Evolutionary conservation across 2,797 vertebrate genomes (phyloP).

Genomic region (Octomys mimax): DNA sequence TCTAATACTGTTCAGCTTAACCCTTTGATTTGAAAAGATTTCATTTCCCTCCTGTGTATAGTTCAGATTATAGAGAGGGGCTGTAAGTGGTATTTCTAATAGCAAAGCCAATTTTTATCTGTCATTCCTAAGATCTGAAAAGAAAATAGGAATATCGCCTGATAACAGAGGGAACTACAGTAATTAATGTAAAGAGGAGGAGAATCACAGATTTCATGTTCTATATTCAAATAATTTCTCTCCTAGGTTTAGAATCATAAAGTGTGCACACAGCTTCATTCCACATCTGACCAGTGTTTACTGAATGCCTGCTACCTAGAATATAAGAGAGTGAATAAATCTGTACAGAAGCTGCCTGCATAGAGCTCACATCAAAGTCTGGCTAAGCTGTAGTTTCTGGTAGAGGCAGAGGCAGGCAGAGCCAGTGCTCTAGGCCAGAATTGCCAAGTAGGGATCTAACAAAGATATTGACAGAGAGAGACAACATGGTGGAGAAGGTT

Average conservation of each 20-base stretch:
- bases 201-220: slow-evolving; percentile 23
- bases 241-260: not conserved
- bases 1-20: not conserved
- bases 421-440: too few species aligned
- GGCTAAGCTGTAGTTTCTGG: not conserved
- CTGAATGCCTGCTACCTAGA: not conserved
- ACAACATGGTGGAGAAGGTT: not conserved
- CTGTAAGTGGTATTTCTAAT: not conserved
- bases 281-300: not conserved
- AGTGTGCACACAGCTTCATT: not conserved
- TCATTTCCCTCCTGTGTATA: not conserved
- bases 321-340: not conserved
- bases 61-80: not conserved
- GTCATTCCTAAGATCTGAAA: slow-evolving; percentile 18
- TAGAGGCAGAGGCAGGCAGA: not conserved
- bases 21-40: not conserved
- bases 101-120: slow-evolving; percentile 35
- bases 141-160: not conserved
- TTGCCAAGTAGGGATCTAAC: not conserved
- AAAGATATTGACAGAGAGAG: not conserved
- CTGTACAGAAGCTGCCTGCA: not conserved
- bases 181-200: not conserved
- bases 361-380: not conserved
- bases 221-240: slow-evolving; percentile 1
- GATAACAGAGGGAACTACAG: not conserved